These are phyloP conservation scores for Oceanodroma tethys DNA, from an alignment of 2,113 vertebrate genomes.

Conservation along the genomic window DNA sequence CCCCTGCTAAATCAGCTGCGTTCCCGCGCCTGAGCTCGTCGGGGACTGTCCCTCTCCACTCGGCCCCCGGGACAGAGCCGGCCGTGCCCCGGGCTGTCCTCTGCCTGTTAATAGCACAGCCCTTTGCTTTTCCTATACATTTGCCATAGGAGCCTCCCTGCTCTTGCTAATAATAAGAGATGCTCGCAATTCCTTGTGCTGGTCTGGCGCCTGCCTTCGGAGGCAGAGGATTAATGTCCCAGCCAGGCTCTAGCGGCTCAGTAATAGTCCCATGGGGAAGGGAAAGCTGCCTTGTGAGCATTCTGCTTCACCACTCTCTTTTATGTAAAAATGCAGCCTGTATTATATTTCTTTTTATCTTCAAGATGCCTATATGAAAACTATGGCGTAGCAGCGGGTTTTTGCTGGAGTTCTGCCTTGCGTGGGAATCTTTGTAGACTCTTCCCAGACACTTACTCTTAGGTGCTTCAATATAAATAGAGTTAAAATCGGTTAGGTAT, in stretches of 20 bases:
- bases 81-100: neutral
- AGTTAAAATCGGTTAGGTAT: neutral
- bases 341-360: neutral
- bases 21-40: neutral
- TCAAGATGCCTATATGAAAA: neutral
- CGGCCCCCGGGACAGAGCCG: neutral
- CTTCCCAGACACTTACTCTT: neutral
- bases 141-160: neutral
- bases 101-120: neutral
- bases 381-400: neutral
- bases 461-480: neutral
- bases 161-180: constrained; percentile 9
- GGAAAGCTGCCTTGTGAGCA: neutral
- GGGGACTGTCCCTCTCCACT: neutral
- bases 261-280: neutral
- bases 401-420: neutral
- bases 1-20: neutral
- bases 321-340: neutral
- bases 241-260: neutral
- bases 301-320: neutral
- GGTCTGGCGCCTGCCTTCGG: neutral
- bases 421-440: accelerated
- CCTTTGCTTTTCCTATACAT: neutral
- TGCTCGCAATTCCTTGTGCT: constrained; percentile 31
- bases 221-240: neutral